These are phyloP conservation scores for Drosophila putrida DNA, from an alignment of 2,888 invertebrate species.

Conservation along the genomic window DNA sequence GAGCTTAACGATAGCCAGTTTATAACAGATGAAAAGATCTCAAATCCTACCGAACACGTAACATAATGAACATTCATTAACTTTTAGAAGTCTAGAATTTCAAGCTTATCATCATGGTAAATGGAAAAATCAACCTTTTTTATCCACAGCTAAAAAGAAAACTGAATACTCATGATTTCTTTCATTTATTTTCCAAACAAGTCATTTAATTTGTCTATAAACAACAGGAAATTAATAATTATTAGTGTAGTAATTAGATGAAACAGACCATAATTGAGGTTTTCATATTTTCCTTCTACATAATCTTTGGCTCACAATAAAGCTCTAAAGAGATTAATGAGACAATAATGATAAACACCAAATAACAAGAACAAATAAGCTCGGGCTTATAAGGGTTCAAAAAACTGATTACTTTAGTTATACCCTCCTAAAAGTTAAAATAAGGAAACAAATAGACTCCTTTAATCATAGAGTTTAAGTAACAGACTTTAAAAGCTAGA, in stretches of 20 bases:
- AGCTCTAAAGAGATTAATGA: neutral
- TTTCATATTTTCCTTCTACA: conserved; percentile 21
- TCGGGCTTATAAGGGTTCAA: neutral
- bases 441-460: no score
- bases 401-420: neutral
- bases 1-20: conserved; percentile 39
- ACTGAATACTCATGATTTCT: conserved; percentile 33
- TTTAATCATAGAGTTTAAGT: no score
- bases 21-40: conserved; percentile 26
- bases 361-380: neutral
- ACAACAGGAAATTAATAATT: conserved; percentile 36
- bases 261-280: conserved; percentile 17
- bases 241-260: conserved; percentile 27
- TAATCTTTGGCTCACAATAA: conserved; percentile 27
- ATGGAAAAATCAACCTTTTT: conserved; percentile 26
- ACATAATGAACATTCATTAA: conserved; percentile 28
- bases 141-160: conserved; percentile 1
- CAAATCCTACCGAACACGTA: conserved; percentile 21
- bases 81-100: conserved; percentile 7
- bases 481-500: no score
- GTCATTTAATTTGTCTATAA: conserved; percentile 23
- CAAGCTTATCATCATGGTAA: conserved; percentile 21
- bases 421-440: neutral
- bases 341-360: conserved; percentile 3
- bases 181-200: conserved; percentile 10